Evolutionary conservation across 1,140 invertebrate species (phyloP), one percentile per base, ranked within the genome.

Genomic region (Drosophila fuyamai): DNA sequence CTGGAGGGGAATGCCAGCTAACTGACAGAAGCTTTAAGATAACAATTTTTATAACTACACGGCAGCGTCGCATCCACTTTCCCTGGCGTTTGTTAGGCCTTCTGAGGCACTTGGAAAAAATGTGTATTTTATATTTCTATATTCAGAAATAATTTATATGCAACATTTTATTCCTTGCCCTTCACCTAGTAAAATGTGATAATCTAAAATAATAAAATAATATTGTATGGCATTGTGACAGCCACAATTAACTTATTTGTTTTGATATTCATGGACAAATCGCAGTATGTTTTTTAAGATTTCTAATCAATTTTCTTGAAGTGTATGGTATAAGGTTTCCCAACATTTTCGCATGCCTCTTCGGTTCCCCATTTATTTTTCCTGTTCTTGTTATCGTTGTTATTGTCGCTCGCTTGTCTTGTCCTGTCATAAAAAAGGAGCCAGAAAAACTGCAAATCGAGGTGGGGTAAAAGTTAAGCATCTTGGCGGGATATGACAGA

Each of bases 11-110:
- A 32, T 55, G 16, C 41, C 53, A 23, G 46, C 47, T 62, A 79
- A 82, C 82, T 85, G 83, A 80, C 83, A 89, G 84, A 50, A 75
- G 79, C 83, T 88, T 88, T 80, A 89, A 89, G 83, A 88, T 88
- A 88, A 74, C 67, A 66, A 73, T 88, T 88, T 88, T 88, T 79
- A 82, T 88, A 86, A 82, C 82, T 88, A 82, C 83, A 88, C 76
- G 79, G 81, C 82, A 65, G 59, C 70, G 59, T 61, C 27, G 47
- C 55, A 46, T 60, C 61, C 56, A 46, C 46, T 58, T 50, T 50
- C 57, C n/a, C 32, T 8, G 16, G 36, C 9, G 27, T n/a, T 46
- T 35, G 44, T 36, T 48, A 53, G 73, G 59, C 70, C 36, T 55
- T 35, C 40, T 36, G 18, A 4, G 36, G 32, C 47, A 72, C 68